phyloP scores from a whole-genome alignment of 2,797 vertebrate genomes.

The Pangasius krempfi region DNA sequence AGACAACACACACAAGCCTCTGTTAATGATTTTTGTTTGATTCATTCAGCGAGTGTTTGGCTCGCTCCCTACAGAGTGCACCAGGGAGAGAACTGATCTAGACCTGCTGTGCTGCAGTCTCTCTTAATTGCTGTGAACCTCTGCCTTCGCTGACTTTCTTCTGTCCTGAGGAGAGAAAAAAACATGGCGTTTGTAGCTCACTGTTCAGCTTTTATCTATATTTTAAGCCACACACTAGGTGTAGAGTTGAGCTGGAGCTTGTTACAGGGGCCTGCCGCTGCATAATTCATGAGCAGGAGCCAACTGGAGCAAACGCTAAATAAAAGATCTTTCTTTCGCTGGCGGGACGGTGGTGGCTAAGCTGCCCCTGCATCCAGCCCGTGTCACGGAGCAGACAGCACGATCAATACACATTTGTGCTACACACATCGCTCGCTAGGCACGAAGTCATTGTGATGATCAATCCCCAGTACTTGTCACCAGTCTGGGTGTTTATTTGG shows the following conservation, averaged over 20 bases:
- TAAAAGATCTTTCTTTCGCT: conserved; percentile 75
- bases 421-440: conserved; percentile 49
- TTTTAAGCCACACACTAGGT: conserved; percentile 97
- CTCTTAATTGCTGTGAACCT: conserved; percentile 78
- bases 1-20: conserved; percentile 17
- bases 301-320: conserved; percentile 78
- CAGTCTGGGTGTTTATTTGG: conserved; percentile 5
- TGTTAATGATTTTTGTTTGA: conserved; percentile 55
- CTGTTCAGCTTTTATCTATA: conserved; percentile 98
- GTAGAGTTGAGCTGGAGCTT: conserved; percentile 89
- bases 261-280: conserved; percentile 84
- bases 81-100: conserved; percentile 41
- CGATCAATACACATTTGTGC: conserved; percentile 59
- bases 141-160: conserved; percentile 67
- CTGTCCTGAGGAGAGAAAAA: conserved; percentile 70
- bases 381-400: conserved; percentile 44
- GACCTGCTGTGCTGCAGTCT: conserved; percentile 65
- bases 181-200: conserved; percentile 82
- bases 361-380: conserved; percentile 41
- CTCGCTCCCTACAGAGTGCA: conserved; percentile 58
- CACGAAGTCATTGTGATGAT: conserved; percentile 46
- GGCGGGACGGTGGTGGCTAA: conserved; percentile 53
- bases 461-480: conserved; percentile 47
- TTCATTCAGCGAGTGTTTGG: conserved; percentile 56
- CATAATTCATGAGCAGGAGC: conserved; percentile 89